phyloP scores from a whole-genome alignment of 2,797 vertebrate genomes.

The Apodemus agrarius region DNA sequence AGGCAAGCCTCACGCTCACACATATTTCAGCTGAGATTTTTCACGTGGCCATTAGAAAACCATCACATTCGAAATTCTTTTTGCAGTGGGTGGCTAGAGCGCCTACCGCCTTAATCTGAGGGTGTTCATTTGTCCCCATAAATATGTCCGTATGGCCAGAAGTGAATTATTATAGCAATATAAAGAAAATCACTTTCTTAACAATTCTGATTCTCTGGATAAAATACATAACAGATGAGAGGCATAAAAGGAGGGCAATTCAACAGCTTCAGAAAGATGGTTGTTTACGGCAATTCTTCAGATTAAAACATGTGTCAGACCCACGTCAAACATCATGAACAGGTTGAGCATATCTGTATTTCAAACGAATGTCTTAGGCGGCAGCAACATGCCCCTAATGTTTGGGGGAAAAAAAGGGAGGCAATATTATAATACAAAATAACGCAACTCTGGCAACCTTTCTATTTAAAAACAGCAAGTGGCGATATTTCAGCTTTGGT shows the following conservation, averaged over 20 bases:
- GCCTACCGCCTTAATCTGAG: conserved; percentile 64
- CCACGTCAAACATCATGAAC: background rate
- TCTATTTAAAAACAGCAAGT: conserved; percentile 39
- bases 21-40: conserved; percentile 68
- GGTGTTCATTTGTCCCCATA: conserved; percentile 82
- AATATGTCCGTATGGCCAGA: conserved; percentile 77
- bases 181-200: conserved; percentile 72
- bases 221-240: conserved; percentile 46
- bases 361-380: conserved; percentile 2
- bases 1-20: conserved; percentile 12
- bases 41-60: conserved; percentile 42
- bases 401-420: background rate
- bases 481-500: background rate
- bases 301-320: conserved; percentile 55
- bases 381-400: conserved; percentile 28
- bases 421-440: background rate
- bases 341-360: conserved; percentile 1
- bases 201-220: conserved; percentile 43
- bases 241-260: background rate
- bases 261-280: conserved; percentile 47
- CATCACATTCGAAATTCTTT: conserved; percentile 63
- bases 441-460: background rate
- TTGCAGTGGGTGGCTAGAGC: conserved; percentile 46
- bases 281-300: conserved; percentile 38
- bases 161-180: conserved; percentile 80